These are phyloP conservation scores for Odontocolon sp. DNA, from an alignment of 2,888 invertebrate genomes.

Conservation along the genomic window DNA sequence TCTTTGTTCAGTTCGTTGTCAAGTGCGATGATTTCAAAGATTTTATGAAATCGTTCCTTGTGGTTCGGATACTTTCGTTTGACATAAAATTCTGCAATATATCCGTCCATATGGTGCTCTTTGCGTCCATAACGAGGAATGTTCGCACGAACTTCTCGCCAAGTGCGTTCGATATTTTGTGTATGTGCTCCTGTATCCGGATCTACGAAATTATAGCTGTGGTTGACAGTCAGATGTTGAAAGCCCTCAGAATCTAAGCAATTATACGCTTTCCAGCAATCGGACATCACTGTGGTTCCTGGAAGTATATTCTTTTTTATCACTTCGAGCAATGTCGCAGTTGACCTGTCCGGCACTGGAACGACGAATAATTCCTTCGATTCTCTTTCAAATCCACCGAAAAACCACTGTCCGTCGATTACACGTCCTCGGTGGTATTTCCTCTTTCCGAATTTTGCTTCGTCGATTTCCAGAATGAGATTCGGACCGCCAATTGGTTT, in stretches of 20 bases:
- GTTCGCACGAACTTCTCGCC: slow-evolving; percentile 53
- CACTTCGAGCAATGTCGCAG: slow-evolving; percentile 51
- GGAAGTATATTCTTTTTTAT: slow-evolving; percentile 63
- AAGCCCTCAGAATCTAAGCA: slow-evolving; percentile 59
- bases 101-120: slow-evolving; percentile 30
- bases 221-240: slow-evolving; percentile 64
- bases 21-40: neutral
- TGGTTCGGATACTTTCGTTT: slow-evolving; percentile 16
- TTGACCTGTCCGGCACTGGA: slow-evolving; percentile 44
- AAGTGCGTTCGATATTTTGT: slow-evolving; percentile 62
- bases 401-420: slow-evolving; percentile 58
- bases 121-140: slow-evolving; percentile 51
- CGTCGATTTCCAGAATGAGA: slow-evolving; percentile 49
- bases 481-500: slow-evolving; percentile 12
- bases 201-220: slow-evolving; percentile 44
- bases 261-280: slow-evolving; percentile 69
- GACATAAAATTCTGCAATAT: slow-evolving; percentile 32
- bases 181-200: slow-evolving; percentile 63
- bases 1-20: no score
- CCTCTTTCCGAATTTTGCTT: slow-evolving; percentile 51
- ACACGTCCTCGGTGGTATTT: slow-evolving; percentile 56
- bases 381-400: slow-evolving; percentile 51
- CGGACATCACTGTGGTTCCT: slow-evolving; percentile 64
- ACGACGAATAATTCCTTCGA: slow-evolving; percentile 44
- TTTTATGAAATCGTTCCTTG: neutral